phyloP scores from a whole-genome alignment of 1,140 invertebrate genomes.

The Mesaphorura yosii region DNA sequence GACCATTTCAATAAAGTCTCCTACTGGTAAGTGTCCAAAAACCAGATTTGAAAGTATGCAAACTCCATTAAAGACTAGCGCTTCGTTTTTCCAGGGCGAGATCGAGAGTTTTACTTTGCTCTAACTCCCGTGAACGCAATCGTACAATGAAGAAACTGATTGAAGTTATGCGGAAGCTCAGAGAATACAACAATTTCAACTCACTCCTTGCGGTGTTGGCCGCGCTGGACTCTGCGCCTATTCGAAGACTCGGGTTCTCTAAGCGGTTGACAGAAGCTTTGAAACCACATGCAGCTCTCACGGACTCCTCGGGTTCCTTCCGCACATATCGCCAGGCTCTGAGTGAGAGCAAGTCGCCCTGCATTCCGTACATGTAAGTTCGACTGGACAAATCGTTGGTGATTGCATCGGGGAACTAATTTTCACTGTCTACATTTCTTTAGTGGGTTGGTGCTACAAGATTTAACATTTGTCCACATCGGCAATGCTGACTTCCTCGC shows the following conservation, averaged over 20 bases:
- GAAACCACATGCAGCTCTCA: constrained; percentile 86
- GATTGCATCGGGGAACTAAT: not conserved
- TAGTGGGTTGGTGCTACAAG: constrained; percentile 94
- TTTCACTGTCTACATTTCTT: constrained; percentile 16
- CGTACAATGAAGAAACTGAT: constrained; percentile 93
- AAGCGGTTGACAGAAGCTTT: constrained; percentile 82
- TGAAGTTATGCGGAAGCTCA: constrained; percentile 94
- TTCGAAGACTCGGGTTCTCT: constrained; percentile 88
- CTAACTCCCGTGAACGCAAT: constrained; percentile 86
- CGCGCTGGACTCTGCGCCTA: constrained; percentile 90
- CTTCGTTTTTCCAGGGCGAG: constrained; percentile 49
- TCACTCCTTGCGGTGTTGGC: constrained; percentile 93
- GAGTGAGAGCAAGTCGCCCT: constrained; percentile 86
- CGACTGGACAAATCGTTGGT: too few relatives aligned
- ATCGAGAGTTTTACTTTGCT: constrained; percentile 60
- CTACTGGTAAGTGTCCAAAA: constrained; percentile 57
- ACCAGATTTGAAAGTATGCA: not conserved
- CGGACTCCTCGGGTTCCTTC: constrained; percentile 92
- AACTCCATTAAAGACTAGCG: not conserved
- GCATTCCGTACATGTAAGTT: constrained; percentile 95
- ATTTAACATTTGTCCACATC: constrained; percentile 96
- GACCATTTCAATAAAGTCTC: constrained; percentile 99
- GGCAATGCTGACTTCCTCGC: constrained; percentile 81
- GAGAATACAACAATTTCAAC: constrained; percentile 98
- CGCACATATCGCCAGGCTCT: constrained; percentile 85